Percentiles rank a stretch among this genome's conserved stretches.
Evolutionary conservation across 2,888 invertebrate species (phyloP).

Genomic region (Cephus spinipes): DNA sequence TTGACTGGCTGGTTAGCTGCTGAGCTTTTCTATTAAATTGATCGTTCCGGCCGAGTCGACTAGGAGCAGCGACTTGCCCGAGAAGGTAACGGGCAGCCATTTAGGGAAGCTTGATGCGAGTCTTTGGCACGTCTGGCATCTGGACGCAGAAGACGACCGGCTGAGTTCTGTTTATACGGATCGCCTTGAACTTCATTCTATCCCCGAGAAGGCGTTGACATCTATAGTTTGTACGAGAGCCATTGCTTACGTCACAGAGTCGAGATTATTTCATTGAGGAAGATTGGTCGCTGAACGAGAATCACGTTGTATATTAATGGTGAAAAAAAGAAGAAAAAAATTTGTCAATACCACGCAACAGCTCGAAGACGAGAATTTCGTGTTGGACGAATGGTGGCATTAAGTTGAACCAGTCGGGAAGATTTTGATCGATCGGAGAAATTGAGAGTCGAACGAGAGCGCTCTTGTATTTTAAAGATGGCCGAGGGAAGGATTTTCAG

Average conservation of each 20-base stretch:
- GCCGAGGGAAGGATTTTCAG: background rate
- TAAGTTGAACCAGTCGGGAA: background rate
- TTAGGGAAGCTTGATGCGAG: constrained; percentile 51
- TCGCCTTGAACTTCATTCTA: constrained; percentile 56
- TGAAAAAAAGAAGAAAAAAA: background rate
- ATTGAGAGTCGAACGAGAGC: background rate
- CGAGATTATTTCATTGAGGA: background rate
- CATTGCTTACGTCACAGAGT: background rate
- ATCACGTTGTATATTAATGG: background rate
- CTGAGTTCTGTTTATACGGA: constrained; percentile 42
- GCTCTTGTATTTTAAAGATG: background rate
- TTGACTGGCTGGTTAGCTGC: constrained; percentile 5
- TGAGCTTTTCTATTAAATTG: constrained; percentile 33
- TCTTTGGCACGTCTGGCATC: constrained; percentile 43
- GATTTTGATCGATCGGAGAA: background rate
- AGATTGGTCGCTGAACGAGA: background rate
- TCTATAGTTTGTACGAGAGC: background rate
- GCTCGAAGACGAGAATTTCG: background rate
- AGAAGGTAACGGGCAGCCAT: constrained; percentile 37
- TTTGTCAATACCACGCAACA: background rate
- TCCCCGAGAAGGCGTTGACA: constrained; percentile 13
- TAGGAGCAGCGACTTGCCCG: constrained; percentile 28
- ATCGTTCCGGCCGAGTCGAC: constrained; percentile 28
- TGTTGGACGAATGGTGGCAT: background rate
- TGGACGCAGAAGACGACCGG: constrained; percentile 36